Conservation (phyloP, 2,113 vertebrate genomes). For the Leptobrachium leishanense region DNA sequence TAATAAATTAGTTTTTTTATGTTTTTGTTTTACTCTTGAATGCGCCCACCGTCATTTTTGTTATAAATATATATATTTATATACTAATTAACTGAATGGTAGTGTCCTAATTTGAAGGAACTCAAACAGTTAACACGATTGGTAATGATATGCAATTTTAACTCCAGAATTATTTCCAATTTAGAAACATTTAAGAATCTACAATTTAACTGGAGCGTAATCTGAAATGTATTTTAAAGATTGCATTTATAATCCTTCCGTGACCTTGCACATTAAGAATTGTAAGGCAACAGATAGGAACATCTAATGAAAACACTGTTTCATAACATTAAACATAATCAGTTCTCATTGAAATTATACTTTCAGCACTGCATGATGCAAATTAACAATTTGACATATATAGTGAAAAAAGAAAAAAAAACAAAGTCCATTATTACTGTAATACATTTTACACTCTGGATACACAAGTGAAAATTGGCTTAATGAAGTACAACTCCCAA, state of each 20-base stretch:
- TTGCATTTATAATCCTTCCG: slow-evolving; percentile 47
- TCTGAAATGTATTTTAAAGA: slow-evolving; percentile 40
- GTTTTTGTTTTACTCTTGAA: no score
- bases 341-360: slow-evolving; percentile 52
- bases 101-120: neutral
- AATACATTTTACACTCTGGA: slow-evolving; percentile 55
- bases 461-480: slow-evolving; percentile 59
- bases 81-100: no score
- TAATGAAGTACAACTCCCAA: slow-evolving; percentile 59
- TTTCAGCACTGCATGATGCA: slow-evolving; percentile 51
- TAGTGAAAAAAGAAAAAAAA: slow-evolving; percentile 49
- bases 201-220: slow-evolving; percentile 29
- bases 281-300: slow-evolving; percentile 48
- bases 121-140: slow-evolving; percentile 16
- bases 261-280: slow-evolving; percentile 47
- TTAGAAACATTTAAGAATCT: slow-evolving; percentile 38
- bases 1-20: no score
- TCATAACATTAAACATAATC: slow-evolving; percentile 53
- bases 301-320: slow-evolving; percentile 53
- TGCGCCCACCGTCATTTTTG: no score
- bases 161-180: slow-evolving; percentile 48
- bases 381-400: slow-evolving; percentile 60
- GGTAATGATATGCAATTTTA: slow-evolving; percentile 46
- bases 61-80: no score
- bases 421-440: slow-evolving; percentile 49